Conservation (phyloP, 2,888 invertebrate species). For the Trachelus stipa region DNA sequence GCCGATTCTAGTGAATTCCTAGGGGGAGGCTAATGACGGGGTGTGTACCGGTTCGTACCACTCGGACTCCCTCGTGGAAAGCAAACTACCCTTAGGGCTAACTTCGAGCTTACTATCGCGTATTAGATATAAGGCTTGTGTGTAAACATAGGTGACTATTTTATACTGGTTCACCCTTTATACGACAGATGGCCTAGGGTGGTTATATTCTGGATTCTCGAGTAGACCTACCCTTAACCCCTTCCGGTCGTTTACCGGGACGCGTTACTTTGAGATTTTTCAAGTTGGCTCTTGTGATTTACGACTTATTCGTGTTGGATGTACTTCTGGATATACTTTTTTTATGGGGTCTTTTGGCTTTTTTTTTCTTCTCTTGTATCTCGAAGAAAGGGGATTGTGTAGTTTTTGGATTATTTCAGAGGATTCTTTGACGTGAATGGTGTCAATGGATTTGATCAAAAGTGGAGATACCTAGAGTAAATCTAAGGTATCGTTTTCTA, state of each 20-base stretch:
- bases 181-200: constrained; percentile 42
- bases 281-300: neutral
- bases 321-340: neutral
- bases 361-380: neutral
- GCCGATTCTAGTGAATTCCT: neutral
- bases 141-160: neutral
- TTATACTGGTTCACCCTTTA: constrained; percentile 33
- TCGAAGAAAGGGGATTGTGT: neutral
- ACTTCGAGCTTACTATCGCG: neutral
- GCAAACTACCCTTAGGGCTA: neutral
- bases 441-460: neutral
- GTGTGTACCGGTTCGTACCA: neutral
- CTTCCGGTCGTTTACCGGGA: neutral
- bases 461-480: neutral
- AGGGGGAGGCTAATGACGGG: neutral
- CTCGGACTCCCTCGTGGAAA: neutral
- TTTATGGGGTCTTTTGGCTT: neutral
- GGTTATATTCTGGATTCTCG: constrained; percentile 29
- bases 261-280: neutral
- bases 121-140: neutral
- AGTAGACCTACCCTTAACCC: neutral
- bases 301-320: neutral
- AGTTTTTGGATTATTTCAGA: neutral
- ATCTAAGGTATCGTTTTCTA: too few relatives aligned
- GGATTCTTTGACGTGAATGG: neutral